Base-by-base conservation (phyloP, 2,113 vertebrate species). In the Galbula dea region DNA sequence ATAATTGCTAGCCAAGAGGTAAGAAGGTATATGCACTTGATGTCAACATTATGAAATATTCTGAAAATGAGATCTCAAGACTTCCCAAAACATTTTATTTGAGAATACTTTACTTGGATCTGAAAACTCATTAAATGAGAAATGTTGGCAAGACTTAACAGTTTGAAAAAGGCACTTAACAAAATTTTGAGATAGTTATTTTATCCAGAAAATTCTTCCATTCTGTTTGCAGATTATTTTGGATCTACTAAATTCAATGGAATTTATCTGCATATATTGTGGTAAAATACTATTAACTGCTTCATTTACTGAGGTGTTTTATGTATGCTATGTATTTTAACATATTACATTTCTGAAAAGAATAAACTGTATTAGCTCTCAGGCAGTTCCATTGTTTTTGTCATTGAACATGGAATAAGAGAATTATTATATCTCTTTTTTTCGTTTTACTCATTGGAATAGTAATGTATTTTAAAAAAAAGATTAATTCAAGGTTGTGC, bases 201-300 rank as follows among this genome's bases (percentile, higher is more conserved):
- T 83, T 67, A 22, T 16, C 32, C 9, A 77, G 59, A 75, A 89
- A 71, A 67, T 46, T 54, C 4, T 76, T 75, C 11, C 8, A 45
- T 49, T 61, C 3, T 54, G 3, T 58, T 83, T 85, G 69, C 24
- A 69, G 66, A 26, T 49, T 63, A 32, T 45, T 63, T 82, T 46
- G 1, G 23, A 43, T 52, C 55, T 79, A 63, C 39, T 65, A 83
- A 52, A 2, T 15, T 57, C 19, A 51, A 23, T 8, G 17, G 14
- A 73, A 58, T 7, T 62, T 69, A 17, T 17, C 6, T 66, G 14
- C 1, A 8, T 10, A 34, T 49, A 23, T 0, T 2, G 2, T n/a
- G 41, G 49, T 59, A n/a, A 76, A 68, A 49, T 18, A 62, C 7
- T 2, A 14, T 20, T 32, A 37, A 61, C 55, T 32, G 74, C 13